Percentiles rank a stretch among this genome's conserved stretches.
Conservation (phyloP, 2,797 vertebrate genomes). For the Coreius guichenoti region DNA sequence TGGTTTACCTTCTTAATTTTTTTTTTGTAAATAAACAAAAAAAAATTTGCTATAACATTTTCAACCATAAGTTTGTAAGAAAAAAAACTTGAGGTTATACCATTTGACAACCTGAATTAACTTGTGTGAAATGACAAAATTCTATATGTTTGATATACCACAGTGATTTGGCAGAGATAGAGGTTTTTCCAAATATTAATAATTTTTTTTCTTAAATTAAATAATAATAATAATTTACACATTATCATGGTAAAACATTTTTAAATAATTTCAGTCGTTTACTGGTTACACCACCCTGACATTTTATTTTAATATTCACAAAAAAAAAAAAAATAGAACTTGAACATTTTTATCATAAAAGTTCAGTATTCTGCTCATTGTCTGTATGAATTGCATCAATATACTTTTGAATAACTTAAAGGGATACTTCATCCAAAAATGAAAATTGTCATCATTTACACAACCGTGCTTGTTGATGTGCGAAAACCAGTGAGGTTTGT, state of each 20-base stretch:
- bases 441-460: neutral
- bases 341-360: neutral
- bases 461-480: neutral
- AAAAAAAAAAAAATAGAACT: neutral
- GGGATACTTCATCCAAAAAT: neutral
- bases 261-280: neutral
- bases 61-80: neutral
- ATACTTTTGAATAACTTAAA: neutral
- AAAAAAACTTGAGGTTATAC: neutral
- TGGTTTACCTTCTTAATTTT: neutral
- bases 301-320: neutral
- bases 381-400: neutral
- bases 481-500: neutral
- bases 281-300: conserved; percentile 1
- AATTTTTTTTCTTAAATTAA: neutral
- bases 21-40: neutral
- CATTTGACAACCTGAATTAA: neutral
- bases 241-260: neutral
- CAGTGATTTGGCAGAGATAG: neutral
- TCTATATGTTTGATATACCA: neutral
- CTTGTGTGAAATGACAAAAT: neutral
- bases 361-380: neutral
- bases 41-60: neutral
- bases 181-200: neutral
- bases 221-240: neutral